Percentiles rank a stretch among this genome's conserved stretches.
Conservation (phyloP, 2,797 vertebrate genomes). For the Dendrocincla tyrannina region DNA sequence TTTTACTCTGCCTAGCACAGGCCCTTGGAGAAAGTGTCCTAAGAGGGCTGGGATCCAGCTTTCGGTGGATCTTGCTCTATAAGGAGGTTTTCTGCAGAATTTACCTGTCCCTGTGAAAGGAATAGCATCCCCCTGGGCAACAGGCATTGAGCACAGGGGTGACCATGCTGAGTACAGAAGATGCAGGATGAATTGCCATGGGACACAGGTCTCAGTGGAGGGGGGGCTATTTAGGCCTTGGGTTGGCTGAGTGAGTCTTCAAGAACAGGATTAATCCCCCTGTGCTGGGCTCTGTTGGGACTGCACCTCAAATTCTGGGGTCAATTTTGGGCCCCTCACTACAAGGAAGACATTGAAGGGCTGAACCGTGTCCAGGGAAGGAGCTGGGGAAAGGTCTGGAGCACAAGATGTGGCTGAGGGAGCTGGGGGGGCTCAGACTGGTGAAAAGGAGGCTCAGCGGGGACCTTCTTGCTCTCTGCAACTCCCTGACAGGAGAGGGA, state of each 20-base stretch:
- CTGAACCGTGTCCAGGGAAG: background rate
- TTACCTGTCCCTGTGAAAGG: background rate
- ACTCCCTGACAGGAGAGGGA: background rate
- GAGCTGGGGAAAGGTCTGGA: background rate
- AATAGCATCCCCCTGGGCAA: background rate
- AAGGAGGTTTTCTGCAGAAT: background rate
- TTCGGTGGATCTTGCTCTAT: background rate
- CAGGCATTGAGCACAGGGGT: background rate
- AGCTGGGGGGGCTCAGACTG: background rate
- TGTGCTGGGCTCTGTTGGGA: background rate
- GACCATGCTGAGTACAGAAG: background rate
- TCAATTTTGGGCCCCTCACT: background rate
- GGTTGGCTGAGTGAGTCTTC: background rate
- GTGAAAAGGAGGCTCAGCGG: background rate
- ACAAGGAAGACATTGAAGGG: background rate
- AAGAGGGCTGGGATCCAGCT: background rate
- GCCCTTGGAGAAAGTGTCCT: background rate
- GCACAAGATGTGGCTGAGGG: background rate
- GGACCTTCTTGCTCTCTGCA: background rate
- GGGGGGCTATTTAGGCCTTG: background rate
- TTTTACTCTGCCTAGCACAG: background rate
- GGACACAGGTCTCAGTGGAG: rapidly evolving
- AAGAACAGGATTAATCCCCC: background rate
- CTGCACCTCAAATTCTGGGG: background rate
- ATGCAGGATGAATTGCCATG: background rate